These are phyloP conservation scores for Eurystomus gularis DNA, from an alignment of 2,113 vertebrate genomes.

Conservation along the genomic window DNA sequence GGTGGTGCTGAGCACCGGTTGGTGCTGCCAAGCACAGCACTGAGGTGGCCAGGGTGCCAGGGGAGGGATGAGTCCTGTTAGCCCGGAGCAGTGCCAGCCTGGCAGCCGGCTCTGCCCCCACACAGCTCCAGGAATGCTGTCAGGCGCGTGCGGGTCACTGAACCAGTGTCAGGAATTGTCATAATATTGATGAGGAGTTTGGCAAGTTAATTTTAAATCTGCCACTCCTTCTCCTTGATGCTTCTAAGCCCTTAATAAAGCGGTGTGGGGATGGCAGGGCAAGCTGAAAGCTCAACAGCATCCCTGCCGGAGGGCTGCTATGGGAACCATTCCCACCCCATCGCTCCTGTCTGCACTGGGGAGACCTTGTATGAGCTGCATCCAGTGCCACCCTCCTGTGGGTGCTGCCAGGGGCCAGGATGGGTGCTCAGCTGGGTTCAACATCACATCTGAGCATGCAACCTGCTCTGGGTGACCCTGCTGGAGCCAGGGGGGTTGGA, in stretches of 20 bases:
- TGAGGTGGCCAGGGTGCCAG: accelerated
- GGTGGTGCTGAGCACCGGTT: background rate
- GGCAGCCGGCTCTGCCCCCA: background rate
- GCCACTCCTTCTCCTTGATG: slow-evolving; percentile 38
- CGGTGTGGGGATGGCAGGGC: background rate
- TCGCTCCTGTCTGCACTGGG: accelerated
- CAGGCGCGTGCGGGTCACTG: slow-evolving; percentile 35
- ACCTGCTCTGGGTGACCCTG: background rate
- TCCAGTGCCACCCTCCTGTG: accelerated
- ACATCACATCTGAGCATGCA: background rate
- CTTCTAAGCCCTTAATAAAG: slow-evolving; percentile 64
- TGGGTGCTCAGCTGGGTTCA: background rate
- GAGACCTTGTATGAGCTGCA: background rate
- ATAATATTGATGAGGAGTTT: slow-evolving; percentile 69
- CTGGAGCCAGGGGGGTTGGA: background rate
- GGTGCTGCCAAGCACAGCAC: background rate
- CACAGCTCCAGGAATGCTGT: slow-evolving; percentile 21
- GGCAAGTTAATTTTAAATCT: slow-evolving; percentile 77
- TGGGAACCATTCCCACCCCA: background rate
- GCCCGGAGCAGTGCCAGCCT: background rate
- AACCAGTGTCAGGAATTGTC: slow-evolving; percentile 56
- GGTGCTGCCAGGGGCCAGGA: background rate
- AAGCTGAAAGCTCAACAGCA: background rate
- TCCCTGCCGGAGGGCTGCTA: background rate
- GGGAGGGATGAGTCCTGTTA: background rate